Evolutionary conservation across 2,888 invertebrate species (phyloP), one percentile per base, ranked within the genome.

Genomic region (Oeneis ivallda): DNA sequence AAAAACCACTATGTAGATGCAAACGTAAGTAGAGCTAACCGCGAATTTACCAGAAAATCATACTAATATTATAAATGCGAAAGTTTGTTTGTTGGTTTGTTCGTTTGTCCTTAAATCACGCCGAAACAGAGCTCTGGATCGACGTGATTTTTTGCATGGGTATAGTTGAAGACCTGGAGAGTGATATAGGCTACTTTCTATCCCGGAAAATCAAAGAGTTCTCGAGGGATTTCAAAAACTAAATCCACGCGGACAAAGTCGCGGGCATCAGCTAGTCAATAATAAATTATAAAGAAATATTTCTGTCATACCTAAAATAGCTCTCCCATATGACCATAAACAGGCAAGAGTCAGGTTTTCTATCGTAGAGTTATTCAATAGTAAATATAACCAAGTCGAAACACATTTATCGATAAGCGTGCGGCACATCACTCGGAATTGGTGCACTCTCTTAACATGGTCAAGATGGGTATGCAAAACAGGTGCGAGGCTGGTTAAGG

Each of bases 381-480:
- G 47, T 47, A 9, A 47, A 47, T 17, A 47, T 47, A 10, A 47
- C 9, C 49, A 50, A 53, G 34, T 15, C 17, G 26, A 41, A 19
- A 19, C 17, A 41, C 69, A 66, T 63, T 60, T 73, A 79, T 86
- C 83, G 82, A 85, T 74, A 80, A 54, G 15, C 50, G 4, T 54
- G 43, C 73, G 69, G 71, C 64, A 73, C 88, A 82, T 84, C 88
- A 71, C 86, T 86, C 58, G 70, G 86, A 90, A 90, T 89, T 85
- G 86, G 89, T 86, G 82, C 89, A 85, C 75, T 77, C 73, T 79
- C 72, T 73, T 75, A 76, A 81, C 82, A 82, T 76, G 78, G 78
- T 80, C 83, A 79, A 85, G 88, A 86, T 87, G 82, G 83, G 86
- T 88, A 88, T 89, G 89, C 87, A 86, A 90, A 91, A 77, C 81